Base-by-base conservation (phyloP, 2,888 invertebrate species). In the Drosophila mettleri region DNA sequence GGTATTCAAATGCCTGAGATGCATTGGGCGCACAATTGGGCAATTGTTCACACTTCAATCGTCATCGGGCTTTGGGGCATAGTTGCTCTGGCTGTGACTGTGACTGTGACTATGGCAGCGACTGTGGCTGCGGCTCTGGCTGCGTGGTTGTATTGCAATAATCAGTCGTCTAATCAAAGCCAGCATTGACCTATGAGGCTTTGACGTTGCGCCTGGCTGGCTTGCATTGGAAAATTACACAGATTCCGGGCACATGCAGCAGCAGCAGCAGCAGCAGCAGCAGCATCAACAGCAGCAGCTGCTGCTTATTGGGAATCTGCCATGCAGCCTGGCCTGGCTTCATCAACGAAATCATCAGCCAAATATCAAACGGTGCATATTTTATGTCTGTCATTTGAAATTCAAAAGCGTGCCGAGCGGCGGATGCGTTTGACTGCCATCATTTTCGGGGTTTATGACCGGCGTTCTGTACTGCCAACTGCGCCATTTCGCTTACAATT, bases 311-410 rank as follows among this genome's bases (percentile, higher is more conserved):
- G 72, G 51, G 31, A 24, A 51, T 63, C 64, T 43, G 39, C 16
- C 34, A 12, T 29, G 36, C 60, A 62, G 24, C 43, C 51, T 63
- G 41, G 20, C 29, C 29, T 27, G 49, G 65, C 69, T 51, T 39
- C 65, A 57, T 48, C 53, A 52, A 31, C 63, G 58, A 46, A 55
- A 74, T 65, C 73, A 70, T 69, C 73, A 79, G 79, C 57, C 80
- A 82, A 85, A 85, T 79, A 81, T 82, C 86, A 85, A 79, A 76
- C 80, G 80, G 69, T 81, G 81, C 73, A 85, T 81, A 81, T 85
- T 82, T 85, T 79, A 85, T 68, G 79, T 65, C 85, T 85, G 85
- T 82, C 85, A 81, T 81, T 81, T 81, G 85, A 81, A 85, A 81
- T 81, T 73, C 77, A 77, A 80, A 85, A 85, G 80, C 85, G 69